phyloP scores from a whole-genome alignment of 37 sponge, comb jelly and placozoan species.

The Eunapius fragilis region DNA sequence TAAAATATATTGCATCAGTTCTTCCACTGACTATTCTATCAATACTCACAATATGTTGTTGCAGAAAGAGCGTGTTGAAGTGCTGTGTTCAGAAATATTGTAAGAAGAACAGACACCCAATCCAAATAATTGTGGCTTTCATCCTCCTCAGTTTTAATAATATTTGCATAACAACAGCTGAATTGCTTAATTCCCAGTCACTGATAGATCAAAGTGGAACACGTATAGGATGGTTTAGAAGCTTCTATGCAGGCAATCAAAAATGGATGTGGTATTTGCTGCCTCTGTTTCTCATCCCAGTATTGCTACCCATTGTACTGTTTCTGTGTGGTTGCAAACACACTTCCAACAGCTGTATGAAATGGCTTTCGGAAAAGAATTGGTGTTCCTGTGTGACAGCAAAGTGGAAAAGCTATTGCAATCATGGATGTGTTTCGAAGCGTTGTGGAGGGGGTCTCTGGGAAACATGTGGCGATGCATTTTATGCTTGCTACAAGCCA shows the following conservation, averaged over 20 bases:
- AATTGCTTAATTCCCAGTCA: neutral
- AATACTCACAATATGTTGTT: neutral
- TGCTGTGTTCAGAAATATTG: neutral
- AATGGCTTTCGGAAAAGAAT: neutral
- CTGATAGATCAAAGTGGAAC: neutral
- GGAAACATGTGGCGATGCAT: neutral
- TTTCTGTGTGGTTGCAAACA: neutral
- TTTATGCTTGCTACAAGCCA: neutral
- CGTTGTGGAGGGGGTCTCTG: neutral
- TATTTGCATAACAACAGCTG: neutral
- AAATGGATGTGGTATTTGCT: neutral
- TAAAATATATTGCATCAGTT: neutral
- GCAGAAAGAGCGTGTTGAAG: neutral
- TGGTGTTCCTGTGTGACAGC: too few relatives aligned
- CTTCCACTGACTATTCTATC: neutral
- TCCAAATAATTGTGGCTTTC: neutral
- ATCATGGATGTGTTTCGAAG: too few relatives aligned
- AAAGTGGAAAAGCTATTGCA: too few relatives aligned
- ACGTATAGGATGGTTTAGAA: neutral
- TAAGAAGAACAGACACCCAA: neutral
- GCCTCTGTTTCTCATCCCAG: neutral
- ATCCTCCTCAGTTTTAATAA: neutral
- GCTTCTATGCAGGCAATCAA: neutral
- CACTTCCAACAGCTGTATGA: neutral
- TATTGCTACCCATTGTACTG: neutral